These are phyloP conservation scores for Cacatua alba DNA, from an alignment of 2,113 vertebrate genomes.

Conservation along the genomic window DNA sequence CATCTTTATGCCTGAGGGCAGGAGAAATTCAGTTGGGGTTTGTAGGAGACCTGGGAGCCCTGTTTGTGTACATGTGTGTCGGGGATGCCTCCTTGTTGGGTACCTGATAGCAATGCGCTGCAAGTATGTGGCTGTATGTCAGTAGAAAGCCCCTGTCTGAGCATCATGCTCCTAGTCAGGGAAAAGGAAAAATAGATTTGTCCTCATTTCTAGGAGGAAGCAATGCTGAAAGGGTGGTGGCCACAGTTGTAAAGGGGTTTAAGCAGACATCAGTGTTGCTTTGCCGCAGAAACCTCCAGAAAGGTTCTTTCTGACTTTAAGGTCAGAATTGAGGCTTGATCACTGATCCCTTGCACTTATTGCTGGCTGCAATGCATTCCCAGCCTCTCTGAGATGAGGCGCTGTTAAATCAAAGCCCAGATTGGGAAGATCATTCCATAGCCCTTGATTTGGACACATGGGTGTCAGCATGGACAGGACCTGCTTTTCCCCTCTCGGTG, in stretches of 20 bases:
- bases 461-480: neutral
- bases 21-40: neutral
- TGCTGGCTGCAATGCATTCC: neutral
- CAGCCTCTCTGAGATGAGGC: neutral
- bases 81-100: neutral
- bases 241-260: neutral
- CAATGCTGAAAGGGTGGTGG: neutral
- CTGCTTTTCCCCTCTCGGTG: accelerated
- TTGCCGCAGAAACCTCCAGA: neutral
- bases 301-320: neutral
- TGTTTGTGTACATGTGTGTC: neutral
- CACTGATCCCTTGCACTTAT: neutral
- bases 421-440: accelerated
- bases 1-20: neutral
- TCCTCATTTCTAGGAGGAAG: neutral
- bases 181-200: neutral
- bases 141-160: neutral
- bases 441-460: accelerated
- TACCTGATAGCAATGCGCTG: accelerated
- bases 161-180: neutral
- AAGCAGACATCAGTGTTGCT: accelerated
- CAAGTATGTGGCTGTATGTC: accelerated
- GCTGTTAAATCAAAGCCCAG: neutral
- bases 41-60: neutral
- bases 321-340: neutral